Evolutionary conservation across 1,140 invertebrate genomes (phyloP).

Genomic region (Atta texana): DNA sequence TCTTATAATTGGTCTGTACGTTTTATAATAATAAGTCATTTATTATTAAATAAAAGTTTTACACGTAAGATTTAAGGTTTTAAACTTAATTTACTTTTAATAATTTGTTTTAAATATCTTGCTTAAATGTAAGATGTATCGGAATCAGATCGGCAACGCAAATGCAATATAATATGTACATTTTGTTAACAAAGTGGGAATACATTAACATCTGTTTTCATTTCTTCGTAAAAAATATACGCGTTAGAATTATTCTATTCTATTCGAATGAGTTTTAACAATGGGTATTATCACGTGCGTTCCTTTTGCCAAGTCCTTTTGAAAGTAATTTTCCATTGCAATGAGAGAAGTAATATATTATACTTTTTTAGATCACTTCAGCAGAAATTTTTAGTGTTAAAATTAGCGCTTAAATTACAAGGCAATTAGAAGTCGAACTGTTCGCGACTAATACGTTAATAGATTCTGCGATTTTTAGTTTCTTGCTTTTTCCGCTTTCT

Average conservation of each 20-base stretch:
- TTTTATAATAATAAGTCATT: not conserved
- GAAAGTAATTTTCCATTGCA: conserved; percentile 26
- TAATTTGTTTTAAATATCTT: not conserved
- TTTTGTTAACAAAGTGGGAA: conserved; percentile 17
- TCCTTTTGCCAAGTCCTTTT: not conserved
- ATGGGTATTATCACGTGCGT: not conserved
- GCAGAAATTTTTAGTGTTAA: not conserved
- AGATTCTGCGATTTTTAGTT: not conserved
- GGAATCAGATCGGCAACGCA: conserved; percentile 10
- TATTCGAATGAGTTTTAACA: not conserved
- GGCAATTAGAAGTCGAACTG: not conserved
- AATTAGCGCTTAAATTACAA: not conserved
- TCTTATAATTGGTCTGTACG: not conserved
- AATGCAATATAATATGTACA: conserved; percentile 14
- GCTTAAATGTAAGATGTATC: not conserved
- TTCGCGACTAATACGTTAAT: not conserved
- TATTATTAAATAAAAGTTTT: not conserved
- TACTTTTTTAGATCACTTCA: not conserved
- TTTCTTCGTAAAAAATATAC: conserved; percentile 9
- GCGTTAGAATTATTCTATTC: conserved; percentile 12
- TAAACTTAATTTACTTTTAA: conserved; percentile 1
- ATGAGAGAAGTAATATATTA: conserved; percentile 5
- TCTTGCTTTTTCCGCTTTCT: not conserved
- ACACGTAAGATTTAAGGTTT: not conserved
- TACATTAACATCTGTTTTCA: conserved; percentile 34